Percentiles rank a stretch among this genome's conserved stretches.
phyloP scores from a whole-genome alignment of 2,888 invertebrate genomes.

The Flabesymbios commensalis region DNA sequence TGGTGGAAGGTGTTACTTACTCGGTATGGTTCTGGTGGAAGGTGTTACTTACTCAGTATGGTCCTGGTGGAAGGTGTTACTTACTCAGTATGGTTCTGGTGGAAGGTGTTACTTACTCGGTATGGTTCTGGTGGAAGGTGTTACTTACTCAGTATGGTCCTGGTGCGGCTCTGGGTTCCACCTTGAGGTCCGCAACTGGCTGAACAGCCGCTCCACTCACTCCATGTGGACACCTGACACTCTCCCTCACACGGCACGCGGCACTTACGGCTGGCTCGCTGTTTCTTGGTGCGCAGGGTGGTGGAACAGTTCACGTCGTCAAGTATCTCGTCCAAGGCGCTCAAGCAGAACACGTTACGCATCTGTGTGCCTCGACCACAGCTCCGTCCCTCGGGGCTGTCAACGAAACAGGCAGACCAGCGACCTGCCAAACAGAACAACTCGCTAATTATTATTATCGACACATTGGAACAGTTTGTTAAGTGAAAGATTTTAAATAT shows the following conservation, averaged over 20 bases:
- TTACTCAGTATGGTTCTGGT: too few species aligned
- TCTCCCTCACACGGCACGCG: background rate
- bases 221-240: background rate
- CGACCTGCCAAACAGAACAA: too few species aligned
- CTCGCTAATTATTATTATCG: too few species aligned
- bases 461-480: too few species aligned
- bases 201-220: background rate
- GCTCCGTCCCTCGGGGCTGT: background rate
- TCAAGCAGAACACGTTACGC: constrained; percentile 26
- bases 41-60: too few species aligned
- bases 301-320: constrained; percentile 10
- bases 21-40: too few species aligned
- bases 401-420: constrained; percentile 20
- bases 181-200: background rate
- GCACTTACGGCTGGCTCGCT: background rate
- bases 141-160: background rate
- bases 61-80: too few species aligned
- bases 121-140: too few species aligned
- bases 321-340: constrained; percentile 21
- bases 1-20: too few species aligned
- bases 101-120: too few species aligned
- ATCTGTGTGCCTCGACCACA: constrained; percentile 25
- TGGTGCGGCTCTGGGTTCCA: background rate
- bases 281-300: background rate
- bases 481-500: too few species aligned